Evolutionary conservation across 1,140 invertebrate species (phyloP), one percentile per base, ranked within the genome.

Genomic region (Drosophila trapezifrons): DNA sequence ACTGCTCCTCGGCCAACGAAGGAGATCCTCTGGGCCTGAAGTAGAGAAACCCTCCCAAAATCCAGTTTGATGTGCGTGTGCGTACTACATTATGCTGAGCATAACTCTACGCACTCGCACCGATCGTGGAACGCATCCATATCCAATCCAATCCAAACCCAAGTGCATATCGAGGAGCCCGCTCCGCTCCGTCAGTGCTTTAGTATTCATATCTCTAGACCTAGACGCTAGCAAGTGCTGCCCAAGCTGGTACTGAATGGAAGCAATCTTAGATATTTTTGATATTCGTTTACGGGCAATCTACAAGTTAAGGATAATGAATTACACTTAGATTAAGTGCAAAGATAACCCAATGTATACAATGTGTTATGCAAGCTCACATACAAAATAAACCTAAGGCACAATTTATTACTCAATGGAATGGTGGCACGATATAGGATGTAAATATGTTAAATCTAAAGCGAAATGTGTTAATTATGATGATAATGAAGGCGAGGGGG

Each of bases 81-180:
- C 65, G 59, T 64, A 73, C 66, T 51, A 56, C 58, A 73, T 80
- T 86, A 86, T 86, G 83, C 83, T 73, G 72, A 83, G 83, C 83
- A 86, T 86, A 86, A 79, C 22, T 49, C 64, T 70, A 54, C 45
- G 55, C 63, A 78, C 58, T 15, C 52, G 60, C 63, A 67, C 56
- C 25, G 9, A 32, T 57, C 3, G 22, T 43, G 25, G 55, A 49
- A 72, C 22, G 20, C 43, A 51, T 60, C 12, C 32, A 80, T 45
- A 67, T 67, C 54, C 64, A 76, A 47, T 52, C 13, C 47, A 66
- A n/a, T n/a, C n/a, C n/a, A 49, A 67, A 80, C 59, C 78, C 81
- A 85, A 85, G 64, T 73, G 76, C 84, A 87, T 79, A 83, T 83
- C 71, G 56, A 71, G 25, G 49, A 47, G 58, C 58, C 49, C 20